Conservation (phyloP, 2,113 vertebrate genomes). For the Pagrus major region DNA sequence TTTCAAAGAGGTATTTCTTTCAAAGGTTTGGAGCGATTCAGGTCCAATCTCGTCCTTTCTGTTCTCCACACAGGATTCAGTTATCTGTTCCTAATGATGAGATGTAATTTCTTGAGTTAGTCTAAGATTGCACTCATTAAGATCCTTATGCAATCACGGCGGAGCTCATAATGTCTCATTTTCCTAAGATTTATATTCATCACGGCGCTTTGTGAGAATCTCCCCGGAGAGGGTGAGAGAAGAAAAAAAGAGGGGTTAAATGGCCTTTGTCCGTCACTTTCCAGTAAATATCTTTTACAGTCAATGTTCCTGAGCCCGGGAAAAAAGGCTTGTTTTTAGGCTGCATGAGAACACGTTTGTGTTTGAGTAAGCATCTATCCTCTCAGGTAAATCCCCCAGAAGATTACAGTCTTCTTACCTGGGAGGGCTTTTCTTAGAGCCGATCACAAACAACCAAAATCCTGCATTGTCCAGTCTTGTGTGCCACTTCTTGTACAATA, state of each 20-base stretch:
- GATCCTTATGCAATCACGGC: slow-evolving; percentile 1
- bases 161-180: slow-evolving; percentile 17
- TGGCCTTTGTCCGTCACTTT: not conserved
- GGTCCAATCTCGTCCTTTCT: not conserved
- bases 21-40: not conserved
- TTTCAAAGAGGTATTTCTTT: not conserved
- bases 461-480: not conserved
- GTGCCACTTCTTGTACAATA: too few relatives aligned
- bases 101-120: too few relatives aligned
- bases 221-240: not conserved
- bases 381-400: not conserved
- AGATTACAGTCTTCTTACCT: not conserved
- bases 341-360: not conserved
- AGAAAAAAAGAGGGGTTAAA: not conserved
- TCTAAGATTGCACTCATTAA: slow-evolving; percentile 25
- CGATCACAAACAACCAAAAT: not conserved
- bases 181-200: slow-evolving; percentile 16
- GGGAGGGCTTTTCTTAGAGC: not conserved
- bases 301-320: too few relatives aligned
- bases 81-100: slow-evolving; percentile 4
- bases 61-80: not conserved
- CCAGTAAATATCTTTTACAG: not conserved
- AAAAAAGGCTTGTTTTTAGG: not conserved
- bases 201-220: slow-evolving; percentile 18
- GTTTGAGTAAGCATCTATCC: not conserved